phyloP scores from a whole-genome alignment of 2,888 invertebrate species.

The Cryptocheilus praepositus region DNA sequence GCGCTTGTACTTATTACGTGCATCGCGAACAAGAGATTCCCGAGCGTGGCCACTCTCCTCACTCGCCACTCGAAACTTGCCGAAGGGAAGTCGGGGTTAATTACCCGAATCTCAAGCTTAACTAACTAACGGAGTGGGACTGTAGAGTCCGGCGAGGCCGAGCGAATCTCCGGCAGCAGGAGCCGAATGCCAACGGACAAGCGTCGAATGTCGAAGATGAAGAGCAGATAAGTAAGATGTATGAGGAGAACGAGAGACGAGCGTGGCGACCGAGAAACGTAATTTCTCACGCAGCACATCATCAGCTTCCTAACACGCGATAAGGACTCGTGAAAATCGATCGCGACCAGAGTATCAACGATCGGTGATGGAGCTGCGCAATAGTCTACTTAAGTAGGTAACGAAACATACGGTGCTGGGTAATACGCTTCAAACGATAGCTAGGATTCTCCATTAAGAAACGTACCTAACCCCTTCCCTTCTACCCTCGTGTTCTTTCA shows the following conservation, averaged over 20 bases:
- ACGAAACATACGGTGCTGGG: conserved; percentile 60
- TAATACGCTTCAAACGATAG: conserved; percentile 57
- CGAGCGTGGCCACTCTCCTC: conserved; percentile 42
- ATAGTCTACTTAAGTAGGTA: conserved; percentile 56
- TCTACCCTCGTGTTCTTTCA: background rate
- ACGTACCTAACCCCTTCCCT: conserved; percentile 40
- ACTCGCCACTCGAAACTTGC: conserved; percentile 41
- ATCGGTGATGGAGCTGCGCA: conserved; percentile 46
- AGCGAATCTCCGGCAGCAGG: no score
- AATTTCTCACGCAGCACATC: background rate
- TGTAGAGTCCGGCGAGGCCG: conserved; percentile 65
- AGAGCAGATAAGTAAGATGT: no score
- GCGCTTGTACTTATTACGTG: background rate
- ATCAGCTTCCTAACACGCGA: conserved; percentile 11
- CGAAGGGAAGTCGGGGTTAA: conserved; percentile 1
- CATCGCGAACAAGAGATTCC: conserved; percentile 14
- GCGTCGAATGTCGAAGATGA: background rate
- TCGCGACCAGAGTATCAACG: conserved; percentile 7
- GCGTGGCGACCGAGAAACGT: no score
- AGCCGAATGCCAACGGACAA: no score
- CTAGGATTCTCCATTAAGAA: conserved; percentile 41
- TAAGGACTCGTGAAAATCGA: background rate
- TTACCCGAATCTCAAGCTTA: conserved; percentile 6
- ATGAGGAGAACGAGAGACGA: no score
- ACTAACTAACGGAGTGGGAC: conserved; percentile 63